Base-by-base conservation (phyloP, 2,797 vertebrate genomes). In the Rhinatrema bivittatum region DNA sequence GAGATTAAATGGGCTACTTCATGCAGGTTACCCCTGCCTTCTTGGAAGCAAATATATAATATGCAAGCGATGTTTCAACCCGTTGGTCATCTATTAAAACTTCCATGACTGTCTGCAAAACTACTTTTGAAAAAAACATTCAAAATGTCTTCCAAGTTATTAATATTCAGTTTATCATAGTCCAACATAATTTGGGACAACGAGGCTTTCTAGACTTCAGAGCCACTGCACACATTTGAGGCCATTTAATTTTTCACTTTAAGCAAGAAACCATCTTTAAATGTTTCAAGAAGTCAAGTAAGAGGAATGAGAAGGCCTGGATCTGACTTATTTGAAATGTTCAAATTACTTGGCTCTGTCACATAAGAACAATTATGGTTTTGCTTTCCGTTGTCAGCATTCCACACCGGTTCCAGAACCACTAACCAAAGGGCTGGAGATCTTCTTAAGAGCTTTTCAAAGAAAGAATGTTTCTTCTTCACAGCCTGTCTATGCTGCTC, bases 301-400 rank as follows among this genome's bases (percentile, higher is more conserved):
- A 12, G 5, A 39, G 5, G 50, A 44, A 44, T 9, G 47, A 32
- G 27, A 47, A 37, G 43, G 42, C 32, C 38, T 32, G 51, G 0
- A 51, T 37, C 40, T 41, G 46, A 22, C 52, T 39, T 3, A 26
- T 42, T 59, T 40, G 3, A 23, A 42, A 14, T 5, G 32, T 61
- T 47, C 55, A 1, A 16, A 32, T 28, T 32, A 14, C 33, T 52
- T 57, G 56, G 61, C 51, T 36, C 35, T 13, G 45, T 18, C 56
- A 40, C 50, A 51, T 20, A 49, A 16, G 50, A 43, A 52, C 62
- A 58, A 62, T 56, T 42, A 46, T 32, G 55, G 56, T 29, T 62
- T 50, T 52, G 42, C 62, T 65, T 59, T 57, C 56, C 29, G 25
- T 52, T 42, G 53, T 64, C 68, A 59, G 60, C 60, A 62, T 31